phyloP scores from a whole-genome alignment of 2,797 vertebrate genomes.

The Eremophila alpestris region DNA sequence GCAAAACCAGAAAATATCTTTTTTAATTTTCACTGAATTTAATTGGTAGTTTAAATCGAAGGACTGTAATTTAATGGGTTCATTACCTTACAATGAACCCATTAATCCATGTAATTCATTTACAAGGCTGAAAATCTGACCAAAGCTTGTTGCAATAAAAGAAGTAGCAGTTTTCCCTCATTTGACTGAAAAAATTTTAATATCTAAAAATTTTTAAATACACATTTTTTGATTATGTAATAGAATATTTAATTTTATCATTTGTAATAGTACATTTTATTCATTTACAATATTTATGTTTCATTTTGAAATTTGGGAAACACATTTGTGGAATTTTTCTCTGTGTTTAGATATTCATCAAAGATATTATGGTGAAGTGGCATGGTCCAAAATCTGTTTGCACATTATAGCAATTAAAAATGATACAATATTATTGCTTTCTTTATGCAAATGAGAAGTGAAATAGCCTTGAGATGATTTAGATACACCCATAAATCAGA shows the following conservation, averaged over 20 bases:
- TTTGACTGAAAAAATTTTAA: background rate
- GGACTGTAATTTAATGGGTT: background rate
- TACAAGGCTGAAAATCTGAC: background rate
- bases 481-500: constrained; percentile 31
- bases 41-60: background rate
- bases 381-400: background rate
- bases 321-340: background rate
- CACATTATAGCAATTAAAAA: constrained; percentile 25
- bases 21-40: background rate
- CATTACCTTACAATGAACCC: background rate
- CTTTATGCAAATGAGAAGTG: constrained; percentile 23
- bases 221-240: background rate
- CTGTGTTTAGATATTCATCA: background rate
- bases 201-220: background rate
- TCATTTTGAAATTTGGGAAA: background rate
- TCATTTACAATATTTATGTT: background rate
- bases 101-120: background rate
- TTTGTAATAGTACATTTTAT: background rate
- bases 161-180: background rate
- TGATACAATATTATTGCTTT: background rate
- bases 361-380: background rate
- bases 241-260: background rate
- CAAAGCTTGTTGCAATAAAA: background rate
- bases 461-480: constrained; percentile 29
- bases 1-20: background rate